Evolutionary conservation across 2,797 vertebrate genomes (phyloP).

Genomic region (Pseudochromis fuscus): DNA sequence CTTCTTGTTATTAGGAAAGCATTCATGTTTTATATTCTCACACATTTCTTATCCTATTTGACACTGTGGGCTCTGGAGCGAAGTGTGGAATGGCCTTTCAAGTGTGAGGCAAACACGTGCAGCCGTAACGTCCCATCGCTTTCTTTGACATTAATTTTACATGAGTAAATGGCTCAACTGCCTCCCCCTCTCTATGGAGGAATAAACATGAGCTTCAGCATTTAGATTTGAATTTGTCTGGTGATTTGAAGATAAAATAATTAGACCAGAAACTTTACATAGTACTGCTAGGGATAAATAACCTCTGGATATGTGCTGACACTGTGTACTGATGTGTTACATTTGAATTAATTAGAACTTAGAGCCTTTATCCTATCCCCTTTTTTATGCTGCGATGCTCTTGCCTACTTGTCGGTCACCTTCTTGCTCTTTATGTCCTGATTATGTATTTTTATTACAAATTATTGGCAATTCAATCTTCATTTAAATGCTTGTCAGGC

Average conservation of each 20-base stretch:
- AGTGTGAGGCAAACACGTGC: slow-evolving; percentile 76
- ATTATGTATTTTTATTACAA: background rate
- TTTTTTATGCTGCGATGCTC: slow-evolving; percentile 1
- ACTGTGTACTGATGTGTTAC: slow-evolving; percentile 29
- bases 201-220: slow-evolving; percentile 65
- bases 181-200: slow-evolving; percentile 60
- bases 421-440: background rate
- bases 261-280: slow-evolving; percentile 55
- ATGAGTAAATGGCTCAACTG: slow-evolving; percentile 73
- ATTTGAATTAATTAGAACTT: slow-evolving; percentile 38
- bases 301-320: slow-evolving; percentile 42
- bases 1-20: slow-evolving; percentile 65
- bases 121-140: slow-evolving; percentile 70
- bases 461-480: too few relatives aligned
- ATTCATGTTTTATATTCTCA: slow-evolving; percentile 60
- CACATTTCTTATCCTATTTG: slow-evolving; percentile 74
- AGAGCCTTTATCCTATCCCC: slow-evolving; percentile 9
- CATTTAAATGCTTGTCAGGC: too few relatives aligned
- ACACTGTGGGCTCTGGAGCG: slow-evolving; percentile 70
- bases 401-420: background rate
- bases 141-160: slow-evolving; percentile 78
- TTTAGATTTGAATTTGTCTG: slow-evolving; percentile 52
- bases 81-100: slow-evolving; percentile 56
- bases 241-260: slow-evolving; percentile 59
- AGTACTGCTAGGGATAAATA: slow-evolving; percentile 24